These are phyloP conservation scores for Himalopsyche phryganea DNA, from an alignment of 1,140 invertebrate species.

Conservation along the genomic window DNA sequence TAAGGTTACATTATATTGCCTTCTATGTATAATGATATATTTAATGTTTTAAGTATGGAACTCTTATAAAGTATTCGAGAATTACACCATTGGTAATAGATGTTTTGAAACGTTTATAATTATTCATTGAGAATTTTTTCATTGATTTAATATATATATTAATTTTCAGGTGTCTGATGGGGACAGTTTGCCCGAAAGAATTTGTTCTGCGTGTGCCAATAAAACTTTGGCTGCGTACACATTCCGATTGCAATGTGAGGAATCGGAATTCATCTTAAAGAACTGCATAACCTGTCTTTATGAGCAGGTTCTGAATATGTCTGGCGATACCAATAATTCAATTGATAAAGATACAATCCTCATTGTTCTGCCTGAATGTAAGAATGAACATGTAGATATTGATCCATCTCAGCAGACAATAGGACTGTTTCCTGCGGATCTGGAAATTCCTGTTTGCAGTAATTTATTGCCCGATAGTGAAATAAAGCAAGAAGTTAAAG, in stretches of 20 bases:
- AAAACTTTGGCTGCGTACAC: slow-evolving; percentile 22
- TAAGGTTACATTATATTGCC: no score
- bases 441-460: background rate
- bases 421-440: no score
- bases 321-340: background rate
- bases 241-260: slow-evolving; percentile 27
- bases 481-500: background rate
- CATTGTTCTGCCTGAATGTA: slow-evolving; percentile 20
- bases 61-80: no score
- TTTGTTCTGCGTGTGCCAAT: slow-evolving; percentile 22
- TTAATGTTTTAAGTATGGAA: no score
- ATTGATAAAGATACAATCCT: slow-evolving; percentile 22
- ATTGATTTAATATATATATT: no score
- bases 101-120: no score
- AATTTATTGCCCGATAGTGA: background rate
- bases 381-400: background rate
- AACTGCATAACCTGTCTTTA: slow-evolving; percentile 17
- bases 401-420: background rate
- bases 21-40: no score
- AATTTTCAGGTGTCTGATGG: slow-evolving; percentile 19
- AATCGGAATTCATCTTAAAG: slow-evolving; percentile 19
- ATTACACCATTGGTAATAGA: no score
- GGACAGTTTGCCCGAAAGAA: slow-evolving; percentile 19
- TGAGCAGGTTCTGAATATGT: slow-evolving; percentile 6
- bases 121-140: no score